Evolutionary conservation across 1,140 invertebrate species (phyloP).

Genomic region (Drosophila arawakana): DNA sequence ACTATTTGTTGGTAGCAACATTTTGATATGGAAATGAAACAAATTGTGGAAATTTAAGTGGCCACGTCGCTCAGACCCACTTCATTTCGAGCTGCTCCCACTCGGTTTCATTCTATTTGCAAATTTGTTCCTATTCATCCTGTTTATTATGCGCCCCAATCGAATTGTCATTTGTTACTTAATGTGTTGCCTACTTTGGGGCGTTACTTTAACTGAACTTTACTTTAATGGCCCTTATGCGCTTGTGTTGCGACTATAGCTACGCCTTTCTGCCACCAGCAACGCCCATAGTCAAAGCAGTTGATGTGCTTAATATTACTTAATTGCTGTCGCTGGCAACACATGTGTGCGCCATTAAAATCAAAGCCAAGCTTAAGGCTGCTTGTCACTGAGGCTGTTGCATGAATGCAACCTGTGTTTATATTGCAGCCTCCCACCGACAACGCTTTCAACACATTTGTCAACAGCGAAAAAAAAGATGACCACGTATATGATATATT

Average conservation of each 20-base stretch:
- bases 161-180: slow-evolving; percentile 58
- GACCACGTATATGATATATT: slow-evolving; percentile 14
- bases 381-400: neutral
- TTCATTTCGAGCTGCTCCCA: neutral
- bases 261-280: slow-evolving; percentile 9
- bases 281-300: slow-evolving; percentile 22
- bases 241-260: neutral
- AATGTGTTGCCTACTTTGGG: slow-evolving; percentile 25
- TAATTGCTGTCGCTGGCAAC: slow-evolving; percentile 56
- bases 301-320: slow-evolving; percentile 57
- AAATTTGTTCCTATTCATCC: slow-evolving; percentile 70
- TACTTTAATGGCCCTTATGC: slow-evolving; percentile 13
- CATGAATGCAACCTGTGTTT: slow-evolving; percentile 11
- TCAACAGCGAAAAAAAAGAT: slow-evolving; percentile 41
- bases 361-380: slow-evolving; percentile 40
- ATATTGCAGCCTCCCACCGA: slow-evolving; percentile 14
- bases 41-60: slow-evolving; percentile 75
- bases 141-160: slow-evolving; percentile 67
- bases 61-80: neutral
- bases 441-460: slow-evolving; percentile 23
- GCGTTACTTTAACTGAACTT: slow-evolving; percentile 17
- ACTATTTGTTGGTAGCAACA: slow-evolving; percentile 3
- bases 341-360: slow-evolving; percentile 59
- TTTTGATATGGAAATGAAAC: slow-evolving; percentile 65
- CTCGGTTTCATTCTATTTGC: slow-evolving; percentile 33